Conservation (phyloP, 1,140 invertebrate species). For the Papilio dardanus region DNA sequence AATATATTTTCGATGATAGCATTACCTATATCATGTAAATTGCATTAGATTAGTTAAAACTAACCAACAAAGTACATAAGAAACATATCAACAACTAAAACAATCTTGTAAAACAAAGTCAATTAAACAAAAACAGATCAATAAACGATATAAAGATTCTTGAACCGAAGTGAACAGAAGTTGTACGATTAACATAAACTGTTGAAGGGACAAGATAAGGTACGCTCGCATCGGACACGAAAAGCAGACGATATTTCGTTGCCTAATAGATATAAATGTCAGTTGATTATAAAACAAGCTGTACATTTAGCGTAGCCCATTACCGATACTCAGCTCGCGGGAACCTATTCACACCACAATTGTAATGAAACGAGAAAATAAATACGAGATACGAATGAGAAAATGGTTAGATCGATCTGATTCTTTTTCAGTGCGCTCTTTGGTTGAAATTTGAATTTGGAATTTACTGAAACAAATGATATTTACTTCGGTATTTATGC, state of each 20-base stretch:
- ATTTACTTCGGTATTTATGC: no score
- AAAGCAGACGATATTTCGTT: constrained; percentile 22
- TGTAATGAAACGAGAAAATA: constrained; percentile 27
- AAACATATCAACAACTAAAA: background rate
- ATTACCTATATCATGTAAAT: no score
- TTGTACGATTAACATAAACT: constrained; percentile 34
- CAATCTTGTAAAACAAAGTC: background rate
- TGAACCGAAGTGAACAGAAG: constrained; percentile 28
- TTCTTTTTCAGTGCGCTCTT: constrained; percentile 20
- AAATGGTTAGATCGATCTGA: constrained; percentile 28
- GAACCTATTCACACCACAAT: constrained; percentile 29
- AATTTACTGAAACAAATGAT: background rate
- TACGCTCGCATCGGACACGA: background rate
- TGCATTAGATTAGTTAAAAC: background rate
- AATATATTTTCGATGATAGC: no score
- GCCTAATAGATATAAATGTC: constrained; percentile 35
- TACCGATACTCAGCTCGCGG: background rate
- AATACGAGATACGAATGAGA: constrained; percentile 29
- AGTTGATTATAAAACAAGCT: constrained; percentile 31
- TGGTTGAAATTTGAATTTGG: background rate
- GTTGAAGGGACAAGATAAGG: constrained; percentile 29
- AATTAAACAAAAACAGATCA: background rate
- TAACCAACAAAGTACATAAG: background rate
- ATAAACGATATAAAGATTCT: constrained; percentile 15
- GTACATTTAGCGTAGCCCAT: constrained; percentile 22